These are phyloP conservation scores for Drosophila simulans DNA, from an alignment of 1,140 invertebrate species.

Conservation along the genomic window DNA sequence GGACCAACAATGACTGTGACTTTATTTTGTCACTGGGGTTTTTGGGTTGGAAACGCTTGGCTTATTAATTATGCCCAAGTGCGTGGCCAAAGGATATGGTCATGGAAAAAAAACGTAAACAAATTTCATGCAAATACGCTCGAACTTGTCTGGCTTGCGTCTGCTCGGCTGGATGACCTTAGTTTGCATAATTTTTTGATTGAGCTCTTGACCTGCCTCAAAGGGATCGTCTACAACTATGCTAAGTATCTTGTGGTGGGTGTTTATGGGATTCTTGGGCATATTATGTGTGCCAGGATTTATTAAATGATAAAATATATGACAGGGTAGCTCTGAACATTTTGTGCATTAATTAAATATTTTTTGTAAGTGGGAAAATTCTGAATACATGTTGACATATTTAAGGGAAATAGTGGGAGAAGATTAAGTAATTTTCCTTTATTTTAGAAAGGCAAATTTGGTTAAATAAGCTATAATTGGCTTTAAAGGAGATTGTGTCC, in stretches of 20 bases:
- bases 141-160: constrained; percentile 47
- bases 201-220: constrained; percentile 75
- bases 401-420: too few relatives aligned
- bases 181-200: constrained; percentile 79
- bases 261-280: not conserved
- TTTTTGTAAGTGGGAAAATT: too few relatives aligned
- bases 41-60: constrained; percentile 41
- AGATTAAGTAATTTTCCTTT: too few relatives aligned
- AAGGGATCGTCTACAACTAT: constrained; percentile 23
- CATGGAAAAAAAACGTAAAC: constrained; percentile 60
- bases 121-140: constrained; percentile 74
- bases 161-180: constrained; percentile 66
- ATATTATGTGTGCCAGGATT: not conserved
- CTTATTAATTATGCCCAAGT: constrained; percentile 83
- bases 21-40: constrained; percentile 42
- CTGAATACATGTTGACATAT: too few relatives aligned
- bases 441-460: too few relatives aligned
- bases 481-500: not conserved
- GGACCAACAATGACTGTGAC: constrained; percentile 55
- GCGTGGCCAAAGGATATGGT: constrained; percentile 74
- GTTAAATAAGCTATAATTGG: not conserved
- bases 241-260: not conserved
- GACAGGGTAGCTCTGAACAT: too few relatives aligned
- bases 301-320: not conserved
- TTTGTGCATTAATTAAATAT: too few relatives aligned